phyloP scores from a whole-genome alignment of 1,140 invertebrate genomes.

The Monomorium pharaonis region DNA sequence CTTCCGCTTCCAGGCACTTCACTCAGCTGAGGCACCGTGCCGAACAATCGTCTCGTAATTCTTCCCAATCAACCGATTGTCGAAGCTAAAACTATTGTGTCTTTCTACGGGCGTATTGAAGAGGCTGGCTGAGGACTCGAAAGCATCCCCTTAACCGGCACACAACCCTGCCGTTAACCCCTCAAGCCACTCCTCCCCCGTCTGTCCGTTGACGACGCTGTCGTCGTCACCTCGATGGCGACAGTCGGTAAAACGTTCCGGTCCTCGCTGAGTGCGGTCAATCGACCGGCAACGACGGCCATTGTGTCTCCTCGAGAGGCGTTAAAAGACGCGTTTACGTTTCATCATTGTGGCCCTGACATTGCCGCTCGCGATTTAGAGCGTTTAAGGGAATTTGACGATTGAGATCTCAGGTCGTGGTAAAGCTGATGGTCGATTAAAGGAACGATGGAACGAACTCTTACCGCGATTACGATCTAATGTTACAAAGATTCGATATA shows the following conservation, averaged over 20 bases:
- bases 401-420: not conserved
- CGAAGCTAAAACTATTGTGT: conserved; percentile 81
- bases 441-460: not conserved
- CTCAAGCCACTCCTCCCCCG: not conserved
- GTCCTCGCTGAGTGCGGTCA: conserved; percentile 76
- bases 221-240: conserved; percentile 34
- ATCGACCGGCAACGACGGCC: conserved; percentile 80
- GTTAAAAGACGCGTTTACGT: conserved; percentile 79
- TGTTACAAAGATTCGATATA: not conserved
- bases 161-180: not conserved
- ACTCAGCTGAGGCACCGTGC: conserved; percentile 60
- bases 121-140: conserved; percentile 41
- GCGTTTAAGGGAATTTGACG: conserved; percentile 46
- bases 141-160: conserved; percentile 62
- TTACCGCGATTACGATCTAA: not conserved
- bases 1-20: conserved; percentile 73
- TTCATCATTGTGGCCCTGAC: conserved; percentile 51
- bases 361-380: conserved; percentile 50
- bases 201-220: conserved; percentile 44
- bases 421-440: not conserved
- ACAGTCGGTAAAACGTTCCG: conserved; percentile 63
- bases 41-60: conserved; percentile 83
- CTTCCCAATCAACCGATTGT: conserved; percentile 83
- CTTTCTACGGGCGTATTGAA: conserved; percentile 38
- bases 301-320: conserved; percentile 77